Evolutionary conservation across 2,113 vertebrate genomes (phyloP), one percentile per base, ranked within the genome.

Genomic region (Saccopteryx bilineata): DNA sequence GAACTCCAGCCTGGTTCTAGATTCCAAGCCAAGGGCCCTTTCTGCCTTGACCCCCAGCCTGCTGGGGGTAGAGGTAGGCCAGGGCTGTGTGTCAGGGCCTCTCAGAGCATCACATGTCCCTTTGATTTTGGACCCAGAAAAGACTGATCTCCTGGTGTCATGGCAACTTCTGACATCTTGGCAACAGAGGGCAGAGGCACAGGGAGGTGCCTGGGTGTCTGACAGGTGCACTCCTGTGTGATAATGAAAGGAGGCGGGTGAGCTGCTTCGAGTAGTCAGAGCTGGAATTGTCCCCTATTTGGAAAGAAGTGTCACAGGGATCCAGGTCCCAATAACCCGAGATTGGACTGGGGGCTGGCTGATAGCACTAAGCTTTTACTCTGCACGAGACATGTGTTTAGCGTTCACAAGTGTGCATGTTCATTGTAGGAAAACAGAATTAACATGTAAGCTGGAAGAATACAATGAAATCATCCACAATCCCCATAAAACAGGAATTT

Each of bases 271-370:
- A 11, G 33, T 15, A 23, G 90, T 33, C 26, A 76, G 60, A 60
- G 74, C 50, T 39, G 33, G 82, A 26, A 39, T 15, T 12, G 48
- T 48, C 28, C 46, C 19, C 48, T 50, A 0, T 33, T 58, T 65
- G 81, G 66, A 93, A 46, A 19, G 58, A 54, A 63, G 50, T 39
- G 65, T 72, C 54, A 17, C 18, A 12, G 75, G 56, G 31, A 24
- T 12, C 23, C 9, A 0, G 17, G 72, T 46, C 52, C 60, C 52
- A 31, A 1, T 17, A 76, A 56, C 61, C 8, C 1, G 4, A 63
- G 80, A 8, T 5, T 24, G 76, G 56, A 23, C 39, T 4, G 12
- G 39, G 33, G 14, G 7, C 1, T 0, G 0, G 7, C 60, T 46
- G 19, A 31, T 0, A 21, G 48, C 2, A 1, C 24, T 4, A 10